Evolutionary conservation across 2,113 vertebrate genomes (phyloP).

Genomic region (Nymphicus hollandicus): DNA sequence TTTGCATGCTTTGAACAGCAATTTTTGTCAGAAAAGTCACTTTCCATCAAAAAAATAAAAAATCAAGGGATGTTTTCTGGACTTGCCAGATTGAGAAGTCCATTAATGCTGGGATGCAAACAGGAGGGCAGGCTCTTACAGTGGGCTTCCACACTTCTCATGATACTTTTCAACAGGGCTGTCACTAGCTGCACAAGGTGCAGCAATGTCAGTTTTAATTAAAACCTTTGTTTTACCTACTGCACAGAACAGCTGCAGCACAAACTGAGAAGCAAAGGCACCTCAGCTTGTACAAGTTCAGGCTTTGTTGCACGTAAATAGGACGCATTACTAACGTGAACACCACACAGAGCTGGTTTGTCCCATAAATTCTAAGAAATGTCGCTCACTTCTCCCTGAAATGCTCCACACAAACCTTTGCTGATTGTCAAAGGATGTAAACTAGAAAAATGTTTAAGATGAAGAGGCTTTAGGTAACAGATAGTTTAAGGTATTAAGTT

Average conservation of each 20-base stretch:
- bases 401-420: neutral
- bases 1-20: neutral
- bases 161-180: slow-evolving; percentile 37
- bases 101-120: neutral
- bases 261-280: slow-evolving; percentile 9
- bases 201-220: slow-evolving; percentile 69
- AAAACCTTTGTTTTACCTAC: slow-evolving; percentile 62
- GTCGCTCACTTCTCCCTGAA: neutral
- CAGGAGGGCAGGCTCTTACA: neutral
- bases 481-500: neutral
- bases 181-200: slow-evolving; percentile 50
- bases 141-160: neutral
- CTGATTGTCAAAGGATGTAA: neutral
- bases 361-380: neutral
- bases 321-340: neutral
- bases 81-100: neutral
- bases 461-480: neutral
- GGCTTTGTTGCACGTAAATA: neutral
- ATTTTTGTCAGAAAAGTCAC: neutral
- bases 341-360: neutral
- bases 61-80: neutral
- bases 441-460: neutral
- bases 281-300: neutral
- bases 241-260: slow-evolving; percentile 50
- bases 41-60: neutral